phyloP scores from a whole-genome alignment of 2,113 vertebrate species.

The Nibea albiflora region DNA sequence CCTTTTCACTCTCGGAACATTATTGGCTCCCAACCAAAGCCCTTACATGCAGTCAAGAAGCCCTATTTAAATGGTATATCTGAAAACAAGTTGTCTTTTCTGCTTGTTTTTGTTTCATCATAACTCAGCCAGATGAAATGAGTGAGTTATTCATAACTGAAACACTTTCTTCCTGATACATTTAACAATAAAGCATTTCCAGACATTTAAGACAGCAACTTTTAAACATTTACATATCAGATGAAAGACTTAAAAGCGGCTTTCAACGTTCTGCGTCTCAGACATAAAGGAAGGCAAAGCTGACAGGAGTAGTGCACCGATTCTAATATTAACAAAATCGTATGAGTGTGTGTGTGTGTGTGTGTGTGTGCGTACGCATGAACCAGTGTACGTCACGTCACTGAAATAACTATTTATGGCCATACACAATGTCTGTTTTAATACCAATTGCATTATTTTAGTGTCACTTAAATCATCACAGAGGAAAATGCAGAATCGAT shows the following conservation, averaged over 20 bases:
- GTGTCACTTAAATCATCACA: constrained; percentile 27
- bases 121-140: constrained; percentile 22
- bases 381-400: constrained; percentile 16
- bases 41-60: not conserved
- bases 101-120: constrained; percentile 21
- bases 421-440: constrained; percentile 30
- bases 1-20: constrained; percentile 31
- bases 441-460: constrained; percentile 31
- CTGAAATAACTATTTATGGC: constrained; percentile 32
- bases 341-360: constrained; percentile 3
- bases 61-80: constrained; percentile 10
- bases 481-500: constrained; percentile 31
- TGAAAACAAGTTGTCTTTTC: not conserved
- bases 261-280: constrained; percentile 38
- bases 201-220: constrained; percentile 48
- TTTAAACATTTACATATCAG: constrained; percentile 63
- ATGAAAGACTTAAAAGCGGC: constrained; percentile 59
- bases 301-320: constrained; percentile 47
- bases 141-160: constrained; percentile 27
- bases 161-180: not conserved
- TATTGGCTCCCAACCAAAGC: constrained; percentile 30
- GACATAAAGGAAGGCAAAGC: constrained; percentile 39
- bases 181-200: constrained; percentile 51
- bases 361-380: constrained; percentile 11
- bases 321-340: constrained; percentile 63